These are phyloP conservation scores for Tipula helvola DNA, from an alignment of 2,888 invertebrate species.

Conservation along the genomic window DNA sequence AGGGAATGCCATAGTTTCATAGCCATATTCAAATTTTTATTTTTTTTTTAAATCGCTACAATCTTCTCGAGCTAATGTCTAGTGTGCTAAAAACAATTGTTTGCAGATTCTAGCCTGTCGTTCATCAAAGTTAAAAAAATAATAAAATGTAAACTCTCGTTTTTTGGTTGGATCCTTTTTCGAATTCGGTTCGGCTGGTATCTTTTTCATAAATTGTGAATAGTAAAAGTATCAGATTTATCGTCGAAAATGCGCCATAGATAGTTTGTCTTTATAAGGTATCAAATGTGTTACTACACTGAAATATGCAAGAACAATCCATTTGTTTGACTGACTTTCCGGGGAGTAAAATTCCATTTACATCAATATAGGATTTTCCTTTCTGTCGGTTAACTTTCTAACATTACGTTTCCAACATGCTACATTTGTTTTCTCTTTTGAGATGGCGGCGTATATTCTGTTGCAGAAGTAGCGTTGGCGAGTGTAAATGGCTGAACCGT, in stretches of 20 bases:
- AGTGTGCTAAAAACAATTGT: slow-evolving; percentile 11
- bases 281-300: neutral
- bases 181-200: no score
- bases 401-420: slow-evolving; percentile 13
- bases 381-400: slow-evolving; percentile 12
- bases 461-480: slow-evolving; percentile 7
- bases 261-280: no score
- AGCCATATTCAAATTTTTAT: no score
- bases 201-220: no score
- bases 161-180: no score
- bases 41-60: slow-evolving; percentile 10
- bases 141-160: slow-evolving; percentile 9
- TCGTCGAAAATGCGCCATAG: no score
- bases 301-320: slow-evolving; percentile 12
- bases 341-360: slow-evolving; percentile 5
- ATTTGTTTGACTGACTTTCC: slow-evolving; percentile 4
- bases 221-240: no score
- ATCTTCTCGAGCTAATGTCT: slow-evolving; percentile 13
- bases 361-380: slow-evolving; percentile 12
- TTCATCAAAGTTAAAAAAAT: slow-evolving; percentile 11
- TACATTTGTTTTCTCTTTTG: slow-evolving; percentile 12
- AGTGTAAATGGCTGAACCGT: slow-evolving; percentile 9
- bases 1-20: no score
- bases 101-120: neutral
- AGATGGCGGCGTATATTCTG: slow-evolving; percentile 11